Evolutionary conservation across 2,113 vertebrate genomes (phyloP), one percentile per base, ranked within the genome.

Genomic region (Chaetorhynchus papuensis): DNA sequence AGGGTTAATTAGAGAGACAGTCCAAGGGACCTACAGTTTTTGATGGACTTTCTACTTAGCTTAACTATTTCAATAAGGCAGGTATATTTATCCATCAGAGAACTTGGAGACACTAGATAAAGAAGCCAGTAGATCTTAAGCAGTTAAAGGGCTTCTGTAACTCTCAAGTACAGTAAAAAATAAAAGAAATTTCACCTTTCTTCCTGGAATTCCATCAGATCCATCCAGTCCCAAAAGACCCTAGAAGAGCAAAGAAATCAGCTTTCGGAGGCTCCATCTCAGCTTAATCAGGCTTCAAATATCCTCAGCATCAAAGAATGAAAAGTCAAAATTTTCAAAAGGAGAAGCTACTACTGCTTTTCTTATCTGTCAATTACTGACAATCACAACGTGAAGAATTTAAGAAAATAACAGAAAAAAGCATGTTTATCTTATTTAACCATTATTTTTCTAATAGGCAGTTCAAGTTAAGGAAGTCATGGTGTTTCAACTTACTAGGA

Each of bases 191-290:
- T 69, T 94, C 95, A 99, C 99, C 98, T 98, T 97, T 92, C 33
- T 96, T 35, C 99, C 99, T 19, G 91, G 83, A 96, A 90, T 33
- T 5, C 99, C 99, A 24, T 92, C 97, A 37, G 97, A 87, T 80
- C 99, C 99, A 79, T 99, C 98, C 41, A 97, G 97, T 84, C 99
- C 99, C 63, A 98, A 92, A 85, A 98, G 72, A 70, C 99, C 99
- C 99, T 99, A 97, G 77, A 92, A 93, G 8, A 94, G 74, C 70
- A 95, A 96, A 84, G n/a, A 66, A 4, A 84, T 42, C 42, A 69
- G 23, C 4, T 80, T 81, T 79, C 37, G 68, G 37, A 89, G 16
- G 30, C 5, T 82, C 19, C 44, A 22, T 28, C 20, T 65, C 44
- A 42, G 17, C 12, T n/a, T 69, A 21, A 17, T 37, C 37, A 89